These are phyloP conservation scores for Stegodyphus mimosarum DNA, from an alignment of 1,140 invertebrate genomes.

Conservation along the genomic window DNA sequence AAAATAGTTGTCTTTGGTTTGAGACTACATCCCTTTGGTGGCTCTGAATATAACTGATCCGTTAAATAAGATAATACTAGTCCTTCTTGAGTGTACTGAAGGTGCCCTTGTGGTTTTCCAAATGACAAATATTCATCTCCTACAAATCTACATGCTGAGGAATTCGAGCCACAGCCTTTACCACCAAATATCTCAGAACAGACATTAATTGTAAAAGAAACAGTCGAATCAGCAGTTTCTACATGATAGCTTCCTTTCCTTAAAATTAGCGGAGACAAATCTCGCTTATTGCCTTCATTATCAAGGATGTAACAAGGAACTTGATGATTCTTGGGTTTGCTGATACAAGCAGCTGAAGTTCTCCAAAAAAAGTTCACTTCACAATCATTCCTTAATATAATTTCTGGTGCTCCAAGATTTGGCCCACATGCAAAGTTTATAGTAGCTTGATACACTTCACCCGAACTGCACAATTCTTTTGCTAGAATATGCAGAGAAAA, in stretches of 20 bases:
- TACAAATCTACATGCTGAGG: conserved; percentile 28
- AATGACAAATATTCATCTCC: conserved; percentile 18
- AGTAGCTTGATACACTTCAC: conserved; percentile 5
- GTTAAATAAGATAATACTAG: conserved; percentile 31
- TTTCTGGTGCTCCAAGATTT: conserved; percentile 35
- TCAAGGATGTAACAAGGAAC: conserved; percentile 60
- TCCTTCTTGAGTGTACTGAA: conserved; percentile 23
- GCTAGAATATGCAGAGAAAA: conserved; percentile 31
- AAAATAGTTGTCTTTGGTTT: conserved; percentile 38
- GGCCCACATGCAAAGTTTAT: conserved; percentile 42
- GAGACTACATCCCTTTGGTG: conserved; percentile 6
- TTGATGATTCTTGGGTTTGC: conserved; percentile 31
- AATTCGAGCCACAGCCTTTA: conserved; percentile 4
- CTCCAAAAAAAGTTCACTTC: conserved; percentile 53
- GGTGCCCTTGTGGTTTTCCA: neutral
- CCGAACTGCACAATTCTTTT: neutral
- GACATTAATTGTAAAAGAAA: conserved; percentile 60
- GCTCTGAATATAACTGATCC: neutral
- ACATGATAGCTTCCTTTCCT: conserved; percentile 44
- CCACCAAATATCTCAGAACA: conserved; percentile 28
- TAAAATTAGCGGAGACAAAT: conserved; percentile 53
- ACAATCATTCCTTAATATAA: conserved; percentile 36
- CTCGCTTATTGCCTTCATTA: conserved; percentile 45
- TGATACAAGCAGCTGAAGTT: conserved; percentile 56
- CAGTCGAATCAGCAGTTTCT: conserved; percentile 8